Percentiles rank a stretch among this genome's conserved stretches.
Conservation (phyloP, 2,888 invertebrate species). For the Callosobruchus maculatus region DNA sequence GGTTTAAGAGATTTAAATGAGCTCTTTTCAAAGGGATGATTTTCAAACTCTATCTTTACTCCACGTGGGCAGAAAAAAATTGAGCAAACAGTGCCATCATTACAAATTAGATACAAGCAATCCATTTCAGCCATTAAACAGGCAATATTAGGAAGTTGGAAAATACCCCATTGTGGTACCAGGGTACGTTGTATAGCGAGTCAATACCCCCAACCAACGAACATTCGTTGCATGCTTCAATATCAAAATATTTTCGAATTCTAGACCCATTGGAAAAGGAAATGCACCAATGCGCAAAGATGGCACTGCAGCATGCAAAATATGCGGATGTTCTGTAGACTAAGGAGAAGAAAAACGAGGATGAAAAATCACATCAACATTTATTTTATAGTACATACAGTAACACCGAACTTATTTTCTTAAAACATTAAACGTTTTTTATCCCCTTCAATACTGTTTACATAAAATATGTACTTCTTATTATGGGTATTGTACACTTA, state of each 20-base stretch:
- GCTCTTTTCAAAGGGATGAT: too few relatives aligned
- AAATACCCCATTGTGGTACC: too few relatives aligned
- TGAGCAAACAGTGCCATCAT: too few relatives aligned
- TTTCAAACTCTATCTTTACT: too few relatives aligned
- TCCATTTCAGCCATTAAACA: too few relatives aligned
- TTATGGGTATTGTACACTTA: not conserved
- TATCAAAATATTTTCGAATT: slow-evolving; percentile 19
- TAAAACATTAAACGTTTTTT: not conserved
- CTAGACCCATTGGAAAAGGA: slow-evolving; percentile 39
- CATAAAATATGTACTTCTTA: not conserved
- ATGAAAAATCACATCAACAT: not conserved
- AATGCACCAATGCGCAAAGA: slow-evolving; percentile 37
- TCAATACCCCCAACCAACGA: too few relatives aligned
- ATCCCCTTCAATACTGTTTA: not conserved
- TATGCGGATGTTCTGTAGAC: slow-evolving; percentile 12
- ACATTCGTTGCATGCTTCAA: not conserved
- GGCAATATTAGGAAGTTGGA: too few relatives aligned
- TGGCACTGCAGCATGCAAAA: slow-evolving; percentile 37
- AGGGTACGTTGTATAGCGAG: too few relatives aligned
- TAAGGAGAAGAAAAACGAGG: not conserved
- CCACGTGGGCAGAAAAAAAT: too few relatives aligned
- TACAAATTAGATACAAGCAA: too few relatives aligned
- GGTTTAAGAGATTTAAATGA: too few relatives aligned
- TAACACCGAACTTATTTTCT: not conserved
- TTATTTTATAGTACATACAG: not conserved